Base-by-base conservation (phyloP, 2,888 invertebrate species). In the Muscina levida region DNA sequence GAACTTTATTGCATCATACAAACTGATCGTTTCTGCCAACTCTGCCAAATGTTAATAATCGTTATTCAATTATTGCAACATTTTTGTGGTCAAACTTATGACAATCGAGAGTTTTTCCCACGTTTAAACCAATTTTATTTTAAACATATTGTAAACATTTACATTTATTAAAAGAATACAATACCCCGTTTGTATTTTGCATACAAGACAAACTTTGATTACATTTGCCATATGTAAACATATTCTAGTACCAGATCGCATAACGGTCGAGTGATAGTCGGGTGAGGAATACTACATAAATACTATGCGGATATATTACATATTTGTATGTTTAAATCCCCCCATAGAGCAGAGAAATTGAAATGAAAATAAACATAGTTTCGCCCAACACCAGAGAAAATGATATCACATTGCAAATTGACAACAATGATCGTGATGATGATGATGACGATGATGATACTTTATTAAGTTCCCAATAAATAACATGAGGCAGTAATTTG, bases 361-460 rank as follows among this genome's bases (percentile, higher is more conserved):
- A 77, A 53, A 68, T 77, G 67, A 74, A 77, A 71, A 59, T 59
- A 74, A 68, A 42, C 78, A 66, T 71, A 68, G n/a, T n/a, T 62
- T 72, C 72, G 75, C 37, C 62, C 8, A 17, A 67, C 39, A 74
- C 57, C 67, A 51, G 22, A 76, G 66, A 31, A 48, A 77, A 81
- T 74, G 46, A 81, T 72, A 74, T 77, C 74, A 81, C 77, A 75
- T 81, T 81, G 74, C 77, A 81, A 77, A 77, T 77, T 65, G 74
- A 72, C 72, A 75, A 62, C 31, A 68, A 72, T 42, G 31, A 66
- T 57, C 48, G 31, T 62, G 44, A 56, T 48, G 31, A 66, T 65
- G 65, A 42, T 62, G 44, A 56, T 56, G 56, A 31, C 56, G 72
- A 42, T 68, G 68, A 66, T 51, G 70, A 57, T 76, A 42, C 53